Base-by-base conservation (phyloP, 2,797 vertebrate species). In the Melanotaenia nigrans region DNA sequence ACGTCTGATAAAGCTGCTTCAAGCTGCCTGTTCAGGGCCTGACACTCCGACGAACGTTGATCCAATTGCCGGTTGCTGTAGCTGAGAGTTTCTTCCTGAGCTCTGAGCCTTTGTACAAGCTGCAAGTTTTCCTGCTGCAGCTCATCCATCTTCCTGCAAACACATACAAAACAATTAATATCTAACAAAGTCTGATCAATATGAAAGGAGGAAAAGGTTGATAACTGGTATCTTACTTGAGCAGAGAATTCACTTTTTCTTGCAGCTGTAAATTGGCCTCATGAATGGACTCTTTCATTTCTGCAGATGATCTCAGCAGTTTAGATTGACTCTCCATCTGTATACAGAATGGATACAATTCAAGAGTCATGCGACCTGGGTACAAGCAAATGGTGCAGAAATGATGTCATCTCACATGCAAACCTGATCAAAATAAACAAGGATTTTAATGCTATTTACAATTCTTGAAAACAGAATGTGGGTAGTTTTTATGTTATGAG, bases 1-100 rank as follows among this genome's bases (percentile, higher is more conserved):
- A 96, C 94, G 63, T 96, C 94, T 30, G 93, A 90, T 67, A 97
- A 67, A 59, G 95, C 94, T 1, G 81, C 92, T 82, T 96, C 93
- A 67, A 98, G 93, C 86, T 96, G 96, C 73, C 92, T 90, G 73
- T 76, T 87, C 78, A 98, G 87, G 22, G 93, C 85, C 78, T 92
- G 87, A 55, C 85, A 93, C 73, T 96, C 95, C 1, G 85, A 74
- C 1, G 92, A 93, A 81, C 95, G 95, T 66, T 95, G 92, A 51
- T 95, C 92, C 83, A 96, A 93, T 66, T 96, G 93, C 51, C 83
- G 61, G 85, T 93, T 89, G 38, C 91, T 93, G 73, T 89, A 90
- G 80, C 90, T 77, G 62, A 97, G 94, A 71, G 55, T 83, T 53
- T 95, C 95, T 81, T 97, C 95, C 84, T 96, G 95, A 78, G 72